Conservation (phyloP, 2,797 vertebrate genomes). For the Vespertilio murinus region DNA sequence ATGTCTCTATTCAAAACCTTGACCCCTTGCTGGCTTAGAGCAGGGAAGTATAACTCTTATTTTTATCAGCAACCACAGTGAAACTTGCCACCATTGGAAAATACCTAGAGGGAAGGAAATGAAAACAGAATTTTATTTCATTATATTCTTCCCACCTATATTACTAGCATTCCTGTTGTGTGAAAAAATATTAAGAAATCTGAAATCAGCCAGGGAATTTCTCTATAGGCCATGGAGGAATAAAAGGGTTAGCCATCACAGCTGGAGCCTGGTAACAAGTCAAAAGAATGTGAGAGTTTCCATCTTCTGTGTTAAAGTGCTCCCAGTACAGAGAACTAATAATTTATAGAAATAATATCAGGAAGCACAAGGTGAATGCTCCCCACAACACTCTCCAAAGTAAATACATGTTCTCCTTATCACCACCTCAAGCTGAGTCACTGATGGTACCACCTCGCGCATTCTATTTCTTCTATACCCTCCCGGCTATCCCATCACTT, state of each 20-base stretch:
- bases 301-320: not conserved
- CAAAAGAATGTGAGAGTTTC: not conserved
- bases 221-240: not conserved
- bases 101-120: conserved; percentile 10
- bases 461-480: not conserved
- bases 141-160: conserved; percentile 51
- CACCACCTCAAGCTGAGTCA: not conserved
- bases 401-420: conserved; percentile 50
- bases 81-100: conserved; percentile 15
- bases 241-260: conserved; percentile 48
- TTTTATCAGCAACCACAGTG: conserved; percentile 46
- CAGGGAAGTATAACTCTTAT: not conserved
- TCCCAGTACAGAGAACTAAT: not conserved
- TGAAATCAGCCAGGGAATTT: conserved; percentile 58
- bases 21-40: not conserved
- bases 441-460: not conserved
- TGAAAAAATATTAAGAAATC: conserved; percentile 36
- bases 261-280: conserved; percentile 52
- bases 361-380: conserved; percentile 25
- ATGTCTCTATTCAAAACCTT: not conserved
- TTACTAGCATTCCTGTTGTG: conserved; percentile 41
- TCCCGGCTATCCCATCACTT: not conserved
- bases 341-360: conserved; percentile 41
- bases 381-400: not conserved
- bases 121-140: conserved; percentile 42